Conservation (phyloP, 2,113 vertebrate species). For the Neodon shergylaensis region DNA sequence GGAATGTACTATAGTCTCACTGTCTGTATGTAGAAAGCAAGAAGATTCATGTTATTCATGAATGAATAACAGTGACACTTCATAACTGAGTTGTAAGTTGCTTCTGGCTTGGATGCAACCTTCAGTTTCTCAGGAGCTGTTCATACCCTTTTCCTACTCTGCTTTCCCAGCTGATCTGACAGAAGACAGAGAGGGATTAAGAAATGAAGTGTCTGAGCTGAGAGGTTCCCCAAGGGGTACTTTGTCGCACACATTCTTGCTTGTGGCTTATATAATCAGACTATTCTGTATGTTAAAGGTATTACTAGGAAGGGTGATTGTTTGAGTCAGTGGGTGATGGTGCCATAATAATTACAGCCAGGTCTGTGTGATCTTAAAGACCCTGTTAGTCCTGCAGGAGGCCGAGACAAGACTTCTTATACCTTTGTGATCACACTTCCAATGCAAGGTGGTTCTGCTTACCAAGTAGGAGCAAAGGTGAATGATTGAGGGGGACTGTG, state of each 20-base stretch:
- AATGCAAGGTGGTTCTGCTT: slow-evolving; percentile 46
- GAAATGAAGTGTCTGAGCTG: slow-evolving; percentile 73
- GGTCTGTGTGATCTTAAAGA: slow-evolving; percentile 65
- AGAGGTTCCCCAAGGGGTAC: slow-evolving; percentile 52
- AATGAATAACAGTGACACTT: slow-evolving; percentile 24
- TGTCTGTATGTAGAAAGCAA: not conserved
- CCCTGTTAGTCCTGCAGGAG: slow-evolving; percentile 67
- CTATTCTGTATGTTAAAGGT: not conserved
- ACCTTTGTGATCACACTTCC: not conserved
- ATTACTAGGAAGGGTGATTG: slow-evolving; percentile 64
- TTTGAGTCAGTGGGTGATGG: slow-evolving; percentile 70
- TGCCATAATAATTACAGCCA: slow-evolving; percentile 65
- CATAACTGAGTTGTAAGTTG: slow-evolving; percentile 53
- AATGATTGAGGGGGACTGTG: not conserved
- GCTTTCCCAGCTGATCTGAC: slow-evolving; percentile 69
- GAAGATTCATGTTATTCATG: not conserved
- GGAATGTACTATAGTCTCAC: not conserved
- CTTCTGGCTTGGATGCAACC: slow-evolving; percentile 41
- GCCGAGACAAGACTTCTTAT: not conserved
- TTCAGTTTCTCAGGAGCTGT: slow-evolving; percentile 49
- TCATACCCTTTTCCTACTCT: not conserved
- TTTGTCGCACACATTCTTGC: slow-evolving; percentile 67
- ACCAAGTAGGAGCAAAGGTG: slow-evolving; percentile 25
- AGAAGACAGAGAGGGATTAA: slow-evolving; percentile 73
- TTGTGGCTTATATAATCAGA: slow-evolving; percentile 67